These are phyloP conservation scores for Dasypolia templi DNA, from an alignment of 2,888 invertebrate genomes.

Conservation along the genomic window DNA sequence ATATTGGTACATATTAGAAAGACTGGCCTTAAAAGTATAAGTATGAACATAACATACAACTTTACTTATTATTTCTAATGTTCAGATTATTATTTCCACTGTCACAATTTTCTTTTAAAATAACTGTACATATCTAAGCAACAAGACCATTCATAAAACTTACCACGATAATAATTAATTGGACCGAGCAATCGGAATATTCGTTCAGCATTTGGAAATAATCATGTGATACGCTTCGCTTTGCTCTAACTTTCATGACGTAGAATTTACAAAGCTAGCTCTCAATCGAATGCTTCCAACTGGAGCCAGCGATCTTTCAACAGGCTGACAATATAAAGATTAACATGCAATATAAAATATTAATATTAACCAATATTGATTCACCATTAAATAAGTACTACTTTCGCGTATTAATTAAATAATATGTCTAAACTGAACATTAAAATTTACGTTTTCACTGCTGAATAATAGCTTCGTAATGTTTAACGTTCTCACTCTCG, in stretches of 20 bases:
- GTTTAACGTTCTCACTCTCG: not conserved
- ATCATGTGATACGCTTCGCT: not conserved
- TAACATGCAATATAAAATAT: no score
- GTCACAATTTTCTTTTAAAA: constrained; percentile 2
- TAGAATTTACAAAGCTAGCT: not conserved
- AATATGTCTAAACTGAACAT: not conserved
- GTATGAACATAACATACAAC: not conserved
- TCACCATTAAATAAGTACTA: not conserved
- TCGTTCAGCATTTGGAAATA: not conserved
- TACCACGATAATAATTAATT: constrained; percentile 5
- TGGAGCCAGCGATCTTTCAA: not conserved
- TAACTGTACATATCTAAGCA: not conserved
- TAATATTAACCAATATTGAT: not conserved
- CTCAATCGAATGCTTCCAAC: not conserved
- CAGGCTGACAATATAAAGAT: not conserved
- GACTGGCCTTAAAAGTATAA: not conserved
- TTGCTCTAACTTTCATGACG: not conserved
- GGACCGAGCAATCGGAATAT: constrained; percentile 11
- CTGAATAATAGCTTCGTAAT: not conserved
- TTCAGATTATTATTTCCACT: constrained; percentile 27
- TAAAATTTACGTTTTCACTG: constrained; percentile 21
- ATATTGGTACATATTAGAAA: not conserved
- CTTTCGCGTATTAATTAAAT: not conserved
- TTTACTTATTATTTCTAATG: constrained; percentile 7
- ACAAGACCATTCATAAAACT: not conserved